Conservation (phyloP, 2,797 vertebrate species). For the Numenius phaeopus region DNA sequence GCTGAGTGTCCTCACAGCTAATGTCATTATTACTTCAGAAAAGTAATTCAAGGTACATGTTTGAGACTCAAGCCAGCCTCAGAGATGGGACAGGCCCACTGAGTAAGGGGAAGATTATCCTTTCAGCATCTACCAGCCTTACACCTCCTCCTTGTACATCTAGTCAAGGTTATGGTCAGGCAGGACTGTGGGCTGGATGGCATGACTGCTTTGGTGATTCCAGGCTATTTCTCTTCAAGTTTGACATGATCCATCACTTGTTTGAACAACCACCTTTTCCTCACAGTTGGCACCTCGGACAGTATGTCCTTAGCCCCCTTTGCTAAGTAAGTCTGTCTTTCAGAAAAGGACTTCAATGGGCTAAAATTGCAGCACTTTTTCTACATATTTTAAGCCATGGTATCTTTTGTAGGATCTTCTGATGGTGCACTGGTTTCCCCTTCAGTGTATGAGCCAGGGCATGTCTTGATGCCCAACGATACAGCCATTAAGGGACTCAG, state of each 20-base stretch:
- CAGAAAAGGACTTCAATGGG: neutral
- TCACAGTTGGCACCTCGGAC: neutral
- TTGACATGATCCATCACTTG: neutral
- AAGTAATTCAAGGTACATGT: neutral
- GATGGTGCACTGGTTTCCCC: neutral
- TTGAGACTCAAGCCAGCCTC: neutral
- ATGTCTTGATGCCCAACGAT: neutral
- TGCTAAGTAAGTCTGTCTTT: fast-evolving
- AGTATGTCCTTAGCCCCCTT: neutral
- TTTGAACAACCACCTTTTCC: neutral
- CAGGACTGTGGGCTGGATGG: neutral
- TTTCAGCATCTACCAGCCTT: neutral
- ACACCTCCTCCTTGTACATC: neutral
- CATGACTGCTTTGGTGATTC: neutral
- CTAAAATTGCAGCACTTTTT: neutral
- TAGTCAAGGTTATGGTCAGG: neutral
- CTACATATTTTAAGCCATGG: neutral
- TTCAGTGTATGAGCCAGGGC: neutral
- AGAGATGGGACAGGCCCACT: neutral
- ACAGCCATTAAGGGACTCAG: neutral
- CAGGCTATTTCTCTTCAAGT: neutral
- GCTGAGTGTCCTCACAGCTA: neutral
- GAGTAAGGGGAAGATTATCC: neutral
- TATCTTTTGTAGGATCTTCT: neutral
- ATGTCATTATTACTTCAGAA: neutral